phyloP scores from a whole-genome alignment of 2,888 invertebrate species.

The Trisateles emortualis region DNA sequence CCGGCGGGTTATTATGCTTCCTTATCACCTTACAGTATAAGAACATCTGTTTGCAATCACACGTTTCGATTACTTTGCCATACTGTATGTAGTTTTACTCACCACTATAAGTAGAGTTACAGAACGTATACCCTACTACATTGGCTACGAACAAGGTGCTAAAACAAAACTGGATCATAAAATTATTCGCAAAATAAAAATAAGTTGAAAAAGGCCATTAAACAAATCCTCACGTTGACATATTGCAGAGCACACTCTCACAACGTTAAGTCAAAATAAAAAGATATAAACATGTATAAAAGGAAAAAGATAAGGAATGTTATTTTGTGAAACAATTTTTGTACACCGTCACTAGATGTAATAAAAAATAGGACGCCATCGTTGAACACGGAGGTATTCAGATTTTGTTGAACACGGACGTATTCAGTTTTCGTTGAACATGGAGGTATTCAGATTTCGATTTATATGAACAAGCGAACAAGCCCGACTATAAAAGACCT shows the following conservation, averaged over 20 bases:
- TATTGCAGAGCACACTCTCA: conserved; percentile 54
- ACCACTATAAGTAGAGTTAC: no score
- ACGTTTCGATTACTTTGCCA: no score
- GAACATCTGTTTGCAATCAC: no score
- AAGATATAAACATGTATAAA: conserved; percentile 55
- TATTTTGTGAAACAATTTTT: conserved; percentile 62
- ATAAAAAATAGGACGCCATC: conserved; percentile 24
- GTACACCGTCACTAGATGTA: conserved; percentile 28
- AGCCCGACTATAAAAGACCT: no score
- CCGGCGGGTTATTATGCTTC: no score
- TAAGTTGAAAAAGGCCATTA: conserved; percentile 51
- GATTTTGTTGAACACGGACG: no score
- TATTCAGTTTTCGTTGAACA: no score
- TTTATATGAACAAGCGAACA: no score
- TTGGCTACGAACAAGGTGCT: conserved; percentile 30
- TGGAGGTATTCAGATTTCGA: no score
- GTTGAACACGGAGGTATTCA: conserved; percentile 36
- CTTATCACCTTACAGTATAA: no score
- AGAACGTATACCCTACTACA: no score
- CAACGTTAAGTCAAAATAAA: conserved; percentile 59
- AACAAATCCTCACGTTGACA: conserved; percentile 58
- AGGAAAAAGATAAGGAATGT: conserved; percentile 57
- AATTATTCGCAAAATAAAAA: conserved; percentile 58
- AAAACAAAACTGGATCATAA: conserved; percentile 49
- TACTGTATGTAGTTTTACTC: no score